A percentile compares a stretch with the other conserved stretches of the same genome.
These are phyloP conservation scores for Corythaixoides concolor DNA, from an alignment of 2,113 vertebrate species.

Conservation along the genomic window DNA sequence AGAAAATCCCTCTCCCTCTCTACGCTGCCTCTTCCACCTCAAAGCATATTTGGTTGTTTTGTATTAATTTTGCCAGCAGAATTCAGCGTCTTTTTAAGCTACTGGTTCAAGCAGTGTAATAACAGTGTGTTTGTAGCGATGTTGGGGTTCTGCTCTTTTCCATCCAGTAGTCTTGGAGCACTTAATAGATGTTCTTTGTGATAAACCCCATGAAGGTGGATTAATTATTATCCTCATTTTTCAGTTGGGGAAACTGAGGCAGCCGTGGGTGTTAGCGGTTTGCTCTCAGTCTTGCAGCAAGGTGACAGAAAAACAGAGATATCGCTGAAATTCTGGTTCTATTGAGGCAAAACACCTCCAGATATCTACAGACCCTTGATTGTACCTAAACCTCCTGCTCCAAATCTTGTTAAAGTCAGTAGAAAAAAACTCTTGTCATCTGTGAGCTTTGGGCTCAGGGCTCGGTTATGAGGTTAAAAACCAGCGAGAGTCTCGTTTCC, in stretches of 20 bases:
- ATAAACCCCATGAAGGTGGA: background rate
- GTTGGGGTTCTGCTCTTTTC: background rate
- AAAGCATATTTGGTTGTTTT: background rate
- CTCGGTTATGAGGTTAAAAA: background rate
- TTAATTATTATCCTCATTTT: background rate
- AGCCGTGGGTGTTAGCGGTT: fast-evolving
- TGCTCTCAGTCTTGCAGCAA: background rate
- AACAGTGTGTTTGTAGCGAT: background rate
- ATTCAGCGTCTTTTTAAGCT: background rate
- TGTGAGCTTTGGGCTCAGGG: background rate
- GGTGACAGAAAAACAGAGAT: background rate
- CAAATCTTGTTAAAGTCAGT: background rate
- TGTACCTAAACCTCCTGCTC: background rate
- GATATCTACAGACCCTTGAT: background rate
- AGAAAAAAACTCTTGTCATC: background rate
- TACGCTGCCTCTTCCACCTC: background rate
- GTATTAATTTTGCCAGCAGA: background rate
- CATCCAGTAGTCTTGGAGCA: background rate
- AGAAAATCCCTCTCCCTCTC: background rate
- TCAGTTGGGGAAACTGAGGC: slow-evolving; percentile 10
- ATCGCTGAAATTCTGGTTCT: background rate
- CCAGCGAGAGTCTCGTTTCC: background rate
- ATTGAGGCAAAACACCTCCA: background rate
- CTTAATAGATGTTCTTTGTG: background rate
- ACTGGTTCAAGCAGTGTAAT: background rate